phyloP scores from a whole-genome alignment of 2,888 invertebrate species.

The Drosophila antonietae region DNA sequence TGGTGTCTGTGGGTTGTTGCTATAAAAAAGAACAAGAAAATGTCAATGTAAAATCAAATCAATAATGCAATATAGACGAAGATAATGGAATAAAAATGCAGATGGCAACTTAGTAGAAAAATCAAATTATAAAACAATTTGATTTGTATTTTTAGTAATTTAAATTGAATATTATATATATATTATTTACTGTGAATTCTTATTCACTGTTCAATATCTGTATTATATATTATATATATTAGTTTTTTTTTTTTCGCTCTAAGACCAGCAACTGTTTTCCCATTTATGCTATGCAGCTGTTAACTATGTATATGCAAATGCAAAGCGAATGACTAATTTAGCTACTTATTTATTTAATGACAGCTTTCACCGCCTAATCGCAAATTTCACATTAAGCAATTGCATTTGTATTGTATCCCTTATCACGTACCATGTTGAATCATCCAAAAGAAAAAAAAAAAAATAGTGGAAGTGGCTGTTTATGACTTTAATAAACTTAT shows the following conservation, averaged over 20 bases:
- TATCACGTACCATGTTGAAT: constrained; percentile 45
- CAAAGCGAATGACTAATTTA: constrained; percentile 17
- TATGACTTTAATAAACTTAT: too few species aligned
- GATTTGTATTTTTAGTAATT: too few species aligned
- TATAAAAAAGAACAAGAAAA: constrained; percentile 8
- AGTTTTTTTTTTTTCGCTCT: background rate
- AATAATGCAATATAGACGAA: constrained; percentile 33
- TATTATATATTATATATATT: background rate
- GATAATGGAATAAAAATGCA: background rate
- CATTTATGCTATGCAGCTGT: constrained; percentile 24
- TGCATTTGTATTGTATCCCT: constrained; percentile 25
- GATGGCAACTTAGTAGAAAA: background rate
- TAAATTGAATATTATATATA: too few species aligned
- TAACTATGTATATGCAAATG: constrained; percentile 9
- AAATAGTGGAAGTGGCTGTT: background rate
- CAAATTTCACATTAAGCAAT: constrained; percentile 18
- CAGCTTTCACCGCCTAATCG: constrained; percentile 39
- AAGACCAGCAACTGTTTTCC: constrained; percentile 19
- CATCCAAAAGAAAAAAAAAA: constrained; percentile 1
- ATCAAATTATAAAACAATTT: background rate
- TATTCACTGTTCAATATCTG: too few species aligned
- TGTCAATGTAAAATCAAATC: constrained; percentile 42
- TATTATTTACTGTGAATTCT: too few species aligned
- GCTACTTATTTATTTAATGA: constrained; percentile 38
- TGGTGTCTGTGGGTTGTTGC: constrained; percentile 2